Evolutionary conservation across 2,888 invertebrate genomes (phyloP).

Genomic region (Spodoptera exigua): DNA sequence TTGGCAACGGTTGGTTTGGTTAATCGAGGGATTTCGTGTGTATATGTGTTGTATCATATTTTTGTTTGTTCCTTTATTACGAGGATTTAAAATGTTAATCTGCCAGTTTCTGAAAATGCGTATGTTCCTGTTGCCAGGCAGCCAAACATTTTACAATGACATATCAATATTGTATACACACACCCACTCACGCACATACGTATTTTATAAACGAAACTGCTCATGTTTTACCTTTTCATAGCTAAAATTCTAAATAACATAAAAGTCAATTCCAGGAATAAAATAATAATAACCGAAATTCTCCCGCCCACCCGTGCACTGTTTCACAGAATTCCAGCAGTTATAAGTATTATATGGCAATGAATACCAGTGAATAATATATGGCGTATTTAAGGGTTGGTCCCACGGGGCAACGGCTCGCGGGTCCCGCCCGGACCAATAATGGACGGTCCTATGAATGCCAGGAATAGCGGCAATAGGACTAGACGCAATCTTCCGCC

Average conservation of each 20-base stretch:
- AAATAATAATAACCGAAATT: neutral
- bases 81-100: too few species aligned
- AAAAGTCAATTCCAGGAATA: neutral
- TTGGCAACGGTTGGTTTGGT: slow-evolving; percentile 9
- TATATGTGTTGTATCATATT: slow-evolving; percentile 1
- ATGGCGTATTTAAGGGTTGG: slow-evolving; percentile 16
- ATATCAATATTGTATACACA: too few species aligned
- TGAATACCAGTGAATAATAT: slow-evolving; percentile 5
- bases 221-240: too few species aligned
- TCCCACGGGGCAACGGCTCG: slow-evolving; percentile 20
- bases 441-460: slow-evolving; percentile 32
- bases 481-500: slow-evolving; percentile 23
- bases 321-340: too few species aligned
- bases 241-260: neutral
- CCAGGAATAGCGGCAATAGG: slow-evolving; percentile 30
- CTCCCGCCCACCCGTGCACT: too few species aligned
- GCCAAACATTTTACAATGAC: too few species aligned
- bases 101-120: too few species aligned
- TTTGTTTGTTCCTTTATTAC: too few species aligned
- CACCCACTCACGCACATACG: too few species aligned
- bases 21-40: slow-evolving; percentile 12
- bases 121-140: too few species aligned
- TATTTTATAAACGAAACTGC: too few species aligned
- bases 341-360: slow-evolving; percentile 1
- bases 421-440: slow-evolving; percentile 11